Conservation (phyloP, 2,113 vertebrate genomes). For the Melanerpes formicivorus region DNA sequence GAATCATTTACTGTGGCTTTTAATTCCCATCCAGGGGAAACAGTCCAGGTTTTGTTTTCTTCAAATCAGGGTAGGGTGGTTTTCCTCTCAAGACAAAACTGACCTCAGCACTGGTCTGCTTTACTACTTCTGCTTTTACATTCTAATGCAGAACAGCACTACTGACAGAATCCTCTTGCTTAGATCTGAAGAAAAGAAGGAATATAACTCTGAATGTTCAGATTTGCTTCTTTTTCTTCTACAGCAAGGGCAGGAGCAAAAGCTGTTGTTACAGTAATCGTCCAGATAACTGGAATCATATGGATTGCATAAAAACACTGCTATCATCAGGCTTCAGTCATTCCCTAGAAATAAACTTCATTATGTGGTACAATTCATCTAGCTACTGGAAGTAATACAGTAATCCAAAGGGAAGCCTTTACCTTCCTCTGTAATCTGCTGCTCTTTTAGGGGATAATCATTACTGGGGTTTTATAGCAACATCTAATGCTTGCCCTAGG, state of each 20-base stretch:
- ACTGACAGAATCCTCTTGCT: not conserved
- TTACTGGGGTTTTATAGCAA: not conserved
- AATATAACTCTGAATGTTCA: not conserved
- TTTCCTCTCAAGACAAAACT: not conserved
- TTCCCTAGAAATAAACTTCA: not conserved
- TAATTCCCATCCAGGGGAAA: not conserved
- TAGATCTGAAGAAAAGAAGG: not conserved
- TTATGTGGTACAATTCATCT: rapidly evolving
- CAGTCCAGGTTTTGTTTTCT: not conserved
- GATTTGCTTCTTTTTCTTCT: not conserved
- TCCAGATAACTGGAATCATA: not conserved
- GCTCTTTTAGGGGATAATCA: not conserved
- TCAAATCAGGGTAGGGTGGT: not conserved
- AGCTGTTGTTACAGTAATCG: not conserved
- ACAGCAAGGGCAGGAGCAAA: not conserved
- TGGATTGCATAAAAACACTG: not conserved
- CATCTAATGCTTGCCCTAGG: not conserved
- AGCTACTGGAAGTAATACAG: not conserved
- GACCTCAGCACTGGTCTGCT: not conserved
- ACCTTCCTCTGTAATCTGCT: not conserved
- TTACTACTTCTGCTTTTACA: not conserved
- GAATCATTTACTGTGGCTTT: not conserved
- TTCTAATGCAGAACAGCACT: not conserved
- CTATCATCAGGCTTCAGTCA: not conserved
- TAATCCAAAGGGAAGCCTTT: not conserved